Evolutionary conservation across 2,113 vertebrate species (phyloP).

Genomic region (Pangasianodon gigas): DNA sequence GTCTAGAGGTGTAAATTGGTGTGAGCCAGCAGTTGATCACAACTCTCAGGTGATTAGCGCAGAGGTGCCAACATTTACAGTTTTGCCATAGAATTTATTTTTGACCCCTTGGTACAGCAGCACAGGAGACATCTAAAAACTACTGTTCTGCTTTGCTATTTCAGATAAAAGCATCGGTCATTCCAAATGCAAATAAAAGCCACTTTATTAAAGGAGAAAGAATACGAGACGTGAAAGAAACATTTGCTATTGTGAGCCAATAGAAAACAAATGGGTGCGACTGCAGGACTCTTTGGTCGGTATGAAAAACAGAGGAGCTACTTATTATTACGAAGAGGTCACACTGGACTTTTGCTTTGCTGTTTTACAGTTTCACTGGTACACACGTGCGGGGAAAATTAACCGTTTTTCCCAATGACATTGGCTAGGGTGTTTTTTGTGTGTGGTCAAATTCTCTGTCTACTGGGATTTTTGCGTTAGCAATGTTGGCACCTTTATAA

Average conservation of each 20-base stretch:
- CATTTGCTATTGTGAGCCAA: not conserved
- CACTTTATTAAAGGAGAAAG: not conserved
- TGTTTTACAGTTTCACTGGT: not conserved
- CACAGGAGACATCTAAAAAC: not conserved
- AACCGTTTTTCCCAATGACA: not conserved
- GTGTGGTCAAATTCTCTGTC: not conserved
- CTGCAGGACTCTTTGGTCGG: not conserved
- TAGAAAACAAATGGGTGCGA: not conserved
- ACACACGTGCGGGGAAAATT: not conserved
- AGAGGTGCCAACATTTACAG: slow-evolving; percentile 1
- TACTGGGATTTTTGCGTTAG: not conserved
- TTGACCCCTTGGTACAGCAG: not conserved
- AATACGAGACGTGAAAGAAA: not conserved
- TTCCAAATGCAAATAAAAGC: not conserved
- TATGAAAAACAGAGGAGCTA: not conserved
- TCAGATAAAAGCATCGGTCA: not conserved
- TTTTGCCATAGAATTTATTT: not conserved
- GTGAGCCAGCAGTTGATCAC: not conserved
- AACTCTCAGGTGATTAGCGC: slow-evolving; percentile 4
- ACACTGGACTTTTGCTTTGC: not conserved
- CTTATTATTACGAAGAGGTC: not conserved
- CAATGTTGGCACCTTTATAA: not conserved
- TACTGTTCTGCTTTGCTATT: not conserved
- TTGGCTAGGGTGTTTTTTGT: not conserved
- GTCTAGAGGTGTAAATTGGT: slow-evolving; percentile 1